Evolutionary conservation across 2,888 invertebrate genomes (phyloP).

Genomic region (Dendrolimus houi): DNA sequence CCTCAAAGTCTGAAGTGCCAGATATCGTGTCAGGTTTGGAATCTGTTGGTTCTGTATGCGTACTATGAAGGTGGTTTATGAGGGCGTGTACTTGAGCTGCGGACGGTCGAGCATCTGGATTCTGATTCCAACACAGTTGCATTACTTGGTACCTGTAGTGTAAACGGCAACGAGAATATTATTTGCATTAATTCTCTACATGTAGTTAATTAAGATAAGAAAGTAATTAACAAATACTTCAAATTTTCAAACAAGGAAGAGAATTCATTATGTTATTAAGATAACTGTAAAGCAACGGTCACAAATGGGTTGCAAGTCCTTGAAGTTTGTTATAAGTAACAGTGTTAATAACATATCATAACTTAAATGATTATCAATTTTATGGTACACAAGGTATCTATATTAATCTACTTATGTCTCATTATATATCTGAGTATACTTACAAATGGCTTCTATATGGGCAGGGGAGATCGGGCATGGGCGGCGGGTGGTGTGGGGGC

Average conservation of each 20-base stretch:
- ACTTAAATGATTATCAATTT: no score
- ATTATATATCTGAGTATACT: slow-evolving; percentile 22
- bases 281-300: no score
- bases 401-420: no score
- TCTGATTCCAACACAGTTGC: slow-evolving; percentile 81
- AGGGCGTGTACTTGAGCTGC: slow-evolving; percentile 58
- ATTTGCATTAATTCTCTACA: no score
- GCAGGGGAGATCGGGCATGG: slow-evolving; percentile 50
- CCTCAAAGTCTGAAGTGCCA: slow-evolving; percentile 78
- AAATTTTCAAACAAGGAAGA: no score
- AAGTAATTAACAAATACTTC: not conserved
- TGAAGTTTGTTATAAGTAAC: no score
- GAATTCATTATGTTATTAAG: no score
- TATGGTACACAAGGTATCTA: no score
- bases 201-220: slow-evolving; percentile 1
- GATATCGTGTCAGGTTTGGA: slow-evolving; percentile 31
- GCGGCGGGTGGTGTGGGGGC: slow-evolving; percentile 72
- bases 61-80: slow-evolving; percentile 52
- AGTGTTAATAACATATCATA: no score
- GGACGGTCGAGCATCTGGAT: slow-evolving; percentile 40
- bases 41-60: slow-evolving; percentile 31
- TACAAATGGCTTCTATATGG: slow-evolving; percentile 63
- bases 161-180: not conserved
- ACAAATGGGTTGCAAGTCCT: no score
- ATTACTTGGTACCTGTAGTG: slow-evolving; percentile 80